These are phyloP conservation scores for Eumerus sabulonum DNA, from an alignment of 2,888 invertebrate genomes.

Conservation along the genomic window DNA sequence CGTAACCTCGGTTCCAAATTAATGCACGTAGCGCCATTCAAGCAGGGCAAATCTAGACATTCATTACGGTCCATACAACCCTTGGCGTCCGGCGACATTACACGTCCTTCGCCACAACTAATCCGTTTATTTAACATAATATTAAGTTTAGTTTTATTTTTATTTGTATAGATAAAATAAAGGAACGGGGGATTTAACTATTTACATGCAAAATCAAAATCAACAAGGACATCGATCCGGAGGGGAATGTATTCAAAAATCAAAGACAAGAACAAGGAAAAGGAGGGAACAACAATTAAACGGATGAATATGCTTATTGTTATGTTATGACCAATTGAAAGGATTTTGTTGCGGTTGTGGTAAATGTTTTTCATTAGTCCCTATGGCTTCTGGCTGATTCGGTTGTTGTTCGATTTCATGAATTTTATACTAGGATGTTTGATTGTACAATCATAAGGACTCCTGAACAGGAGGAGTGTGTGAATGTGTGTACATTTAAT, in stretches of 20 bases:
- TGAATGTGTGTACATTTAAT: too few species aligned
- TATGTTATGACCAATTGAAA: slow-evolving; percentile 51
- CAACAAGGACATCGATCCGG: slow-evolving; percentile 43
- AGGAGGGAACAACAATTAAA: background rate
- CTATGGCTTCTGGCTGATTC: too few species aligned
- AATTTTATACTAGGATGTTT: too few species aligned
- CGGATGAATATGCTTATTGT: slow-evolving; percentile 64
- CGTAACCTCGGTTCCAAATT: slow-evolving; percentile 93
- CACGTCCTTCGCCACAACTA: slow-evolving; percentile 96
- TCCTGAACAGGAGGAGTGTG: too few species aligned
- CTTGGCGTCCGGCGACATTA: slow-evolving; percentile 93
- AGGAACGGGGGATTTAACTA: background rate
- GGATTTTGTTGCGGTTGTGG: slow-evolving; percentile 22
- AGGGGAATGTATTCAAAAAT: slow-evolving; percentile 34
- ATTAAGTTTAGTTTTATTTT: slow-evolving; percentile 38
- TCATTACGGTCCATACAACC: slow-evolving; percentile 97
- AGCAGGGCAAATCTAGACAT: slow-evolving; percentile 95
- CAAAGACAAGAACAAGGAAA: too few species aligned
- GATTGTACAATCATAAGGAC: too few species aligned
- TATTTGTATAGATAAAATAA: slow-evolving; percentile 1
- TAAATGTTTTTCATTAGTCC: background rate
- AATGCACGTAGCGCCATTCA: slow-evolving; percentile 94
- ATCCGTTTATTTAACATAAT: slow-evolving; percentile 36
- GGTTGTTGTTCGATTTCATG: too few species aligned
- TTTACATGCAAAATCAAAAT: background rate